A percentile compares a stretch with the other conserved stretches of the same genome.
These are phyloP conservation scores for cat (Felis catus) DNA, from an alignment of 2,113 vertebrate species.

Conservation along the genomic window DNA sequence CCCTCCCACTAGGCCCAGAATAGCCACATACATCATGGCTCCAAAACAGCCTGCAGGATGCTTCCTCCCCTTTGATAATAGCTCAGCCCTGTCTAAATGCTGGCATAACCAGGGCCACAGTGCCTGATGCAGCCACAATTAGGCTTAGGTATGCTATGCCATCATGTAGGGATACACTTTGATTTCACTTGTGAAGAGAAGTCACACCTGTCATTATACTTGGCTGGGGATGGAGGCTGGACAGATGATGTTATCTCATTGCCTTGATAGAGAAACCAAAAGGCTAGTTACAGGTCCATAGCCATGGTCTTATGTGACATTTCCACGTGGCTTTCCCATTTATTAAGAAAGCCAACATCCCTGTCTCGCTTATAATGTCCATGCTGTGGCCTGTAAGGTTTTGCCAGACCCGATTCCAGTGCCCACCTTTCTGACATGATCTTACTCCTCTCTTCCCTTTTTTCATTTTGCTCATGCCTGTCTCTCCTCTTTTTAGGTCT, in stretches of 20 bases:
- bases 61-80: constrained; percentile 64
- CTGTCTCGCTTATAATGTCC: background rate
- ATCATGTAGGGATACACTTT: background rate
- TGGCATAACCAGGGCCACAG: background rate
- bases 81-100: constrained; percentile 36
- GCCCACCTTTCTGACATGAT: background rate
- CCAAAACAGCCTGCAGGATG: constrained; percentile 21
- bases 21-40: constrained; percentile 68
- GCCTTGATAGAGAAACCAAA: background rate
- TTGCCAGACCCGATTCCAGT: background rate
- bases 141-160: background rate
- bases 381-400: background rate
- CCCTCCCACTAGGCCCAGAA: constrained; percentile 71
- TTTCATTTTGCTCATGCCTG: background rate
- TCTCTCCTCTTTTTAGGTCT: background rate
- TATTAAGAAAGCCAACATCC: background rate
- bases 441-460: background rate
- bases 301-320: background rate
- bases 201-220: background rate
- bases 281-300: background rate
- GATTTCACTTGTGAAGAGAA: background rate
- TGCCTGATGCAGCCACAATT: background rate
- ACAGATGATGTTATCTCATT: background rate
- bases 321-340: background rate
- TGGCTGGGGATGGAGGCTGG: too few species aligned